Evolutionary conservation across 2,888 invertebrate genomes (phyloP).

Genomic region (Steromphala cineraria): DNA sequence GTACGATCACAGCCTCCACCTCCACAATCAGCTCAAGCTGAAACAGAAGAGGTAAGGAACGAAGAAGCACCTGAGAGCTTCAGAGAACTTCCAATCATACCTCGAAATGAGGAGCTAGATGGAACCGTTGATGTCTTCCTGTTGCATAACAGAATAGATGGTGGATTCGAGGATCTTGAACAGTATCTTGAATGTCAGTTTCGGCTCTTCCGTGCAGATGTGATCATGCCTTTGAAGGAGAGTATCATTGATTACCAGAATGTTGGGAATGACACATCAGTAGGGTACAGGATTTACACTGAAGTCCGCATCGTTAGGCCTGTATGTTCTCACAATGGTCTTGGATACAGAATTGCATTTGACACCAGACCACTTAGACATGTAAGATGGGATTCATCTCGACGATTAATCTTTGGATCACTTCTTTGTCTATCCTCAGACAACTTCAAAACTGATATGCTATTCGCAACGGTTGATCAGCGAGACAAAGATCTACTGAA

Average conservation of each 20-base stretch:
- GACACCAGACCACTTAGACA: conserved; percentile 23
- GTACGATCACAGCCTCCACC: background rate
- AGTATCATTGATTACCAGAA: conserved; percentile 80
- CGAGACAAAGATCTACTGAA: conserved; percentile 51
- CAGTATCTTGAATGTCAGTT: conserved; percentile 88
- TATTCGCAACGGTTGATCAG: conserved; percentile 80
- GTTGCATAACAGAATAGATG: conserved; percentile 80
- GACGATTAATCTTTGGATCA: conserved; percentile 84
- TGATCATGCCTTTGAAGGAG: conserved; percentile 83
- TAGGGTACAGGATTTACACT: conserved; percentile 31
- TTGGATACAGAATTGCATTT: conserved; percentile 50
- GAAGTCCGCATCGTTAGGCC: conserved; percentile 51
- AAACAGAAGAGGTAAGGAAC: background rate
- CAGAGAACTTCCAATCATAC: conserved; percentile 71
- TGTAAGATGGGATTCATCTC: conserved; percentile 77
- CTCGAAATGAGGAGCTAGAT: conserved; percentile 69
- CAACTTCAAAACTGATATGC: conserved; percentile 81
- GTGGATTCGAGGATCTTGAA: conserved; percentile 81
- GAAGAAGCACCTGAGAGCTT: conserved; percentile 76
- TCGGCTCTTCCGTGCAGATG: conserved; percentile 87
- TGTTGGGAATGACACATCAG: background rate
- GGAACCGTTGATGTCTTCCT: conserved; percentile 75
- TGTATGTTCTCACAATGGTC: conserved; percentile 44
- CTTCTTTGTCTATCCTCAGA: conserved; percentile 84
- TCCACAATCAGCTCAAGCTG: background rate